Conservation (phyloP, 35 echinoderm and acorn worm genomes). For the Ophioderma brevispina region DNA sequence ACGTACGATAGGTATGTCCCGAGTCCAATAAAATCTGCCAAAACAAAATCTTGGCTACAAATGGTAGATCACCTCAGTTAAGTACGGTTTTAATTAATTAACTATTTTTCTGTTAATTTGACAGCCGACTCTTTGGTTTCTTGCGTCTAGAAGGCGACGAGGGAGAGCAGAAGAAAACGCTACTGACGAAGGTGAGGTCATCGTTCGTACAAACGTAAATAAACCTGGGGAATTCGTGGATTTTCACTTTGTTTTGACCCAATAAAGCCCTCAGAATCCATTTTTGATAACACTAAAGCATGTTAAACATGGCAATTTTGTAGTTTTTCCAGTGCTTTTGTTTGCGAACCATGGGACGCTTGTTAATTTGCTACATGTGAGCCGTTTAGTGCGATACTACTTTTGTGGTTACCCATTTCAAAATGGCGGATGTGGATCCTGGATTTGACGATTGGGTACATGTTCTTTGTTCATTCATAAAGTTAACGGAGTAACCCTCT, state of each 20-base stretch:
- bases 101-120: constrained; percentile 41
- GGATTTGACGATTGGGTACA: neutral
- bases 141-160: constrained; percentile 77
- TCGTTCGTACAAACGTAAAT: neutral
- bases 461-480: neutral
- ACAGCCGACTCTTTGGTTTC: constrained; percentile 96
- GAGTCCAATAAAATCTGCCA: neutral
- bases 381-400: neutral
- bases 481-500: neutral
- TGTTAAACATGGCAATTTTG: no score
- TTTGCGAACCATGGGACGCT: no score
- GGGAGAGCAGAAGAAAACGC: constrained; percentile 73
- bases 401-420: neutral
- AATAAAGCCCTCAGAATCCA: no score
- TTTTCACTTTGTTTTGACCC: neutral
- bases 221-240: neutral
- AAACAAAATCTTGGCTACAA: neutral
- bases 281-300: no score
- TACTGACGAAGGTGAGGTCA: constrained; percentile 83
- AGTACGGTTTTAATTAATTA: constrained; percentile 30
- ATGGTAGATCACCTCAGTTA: constrained; percentile 24
- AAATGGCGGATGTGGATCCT: neutral
- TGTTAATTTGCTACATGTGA: no score
- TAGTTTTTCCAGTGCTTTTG: no score
- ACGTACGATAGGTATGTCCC: constrained; percentile 80